A percentile compares a stretch with the other conserved stretches of the same genome.
Evolutionary conservation across 2,113 vertebrate genomes (phyloP).

Genomic region (Albula glossodonta): DNA sequence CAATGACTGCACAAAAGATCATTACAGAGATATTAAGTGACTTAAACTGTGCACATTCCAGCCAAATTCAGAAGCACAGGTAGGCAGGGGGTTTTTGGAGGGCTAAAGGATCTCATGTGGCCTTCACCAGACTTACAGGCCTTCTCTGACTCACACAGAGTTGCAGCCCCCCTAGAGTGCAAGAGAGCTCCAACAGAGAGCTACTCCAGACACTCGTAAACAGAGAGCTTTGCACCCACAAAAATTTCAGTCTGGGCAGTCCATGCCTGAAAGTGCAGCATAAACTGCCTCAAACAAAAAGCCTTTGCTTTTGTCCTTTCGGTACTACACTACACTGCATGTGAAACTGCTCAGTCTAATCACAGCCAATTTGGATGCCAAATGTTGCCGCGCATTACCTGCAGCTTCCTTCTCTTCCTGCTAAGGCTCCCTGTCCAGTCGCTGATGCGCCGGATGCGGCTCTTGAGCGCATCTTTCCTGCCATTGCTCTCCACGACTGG

Average conservation of each 20-base stretch:
- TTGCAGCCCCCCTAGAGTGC: neutral
- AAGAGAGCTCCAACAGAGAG: neutral
- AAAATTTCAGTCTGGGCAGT: neutral
- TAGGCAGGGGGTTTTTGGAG: too few relatives aligned
- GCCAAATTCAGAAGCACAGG: too few relatives aligned
- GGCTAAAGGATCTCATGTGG: too few relatives aligned
- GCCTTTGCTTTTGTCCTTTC: neutral
- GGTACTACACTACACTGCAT: neutral
- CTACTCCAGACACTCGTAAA: neutral
- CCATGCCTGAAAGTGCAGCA: neutral
- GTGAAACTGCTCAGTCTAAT: neutral
- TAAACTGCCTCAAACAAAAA: neutral
- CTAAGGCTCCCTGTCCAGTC: slow-evolving; percentile 95
- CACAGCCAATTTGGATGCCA: neutral
- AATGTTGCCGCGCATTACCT: slow-evolving; percentile 65
- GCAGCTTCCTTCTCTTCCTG: slow-evolving; percentile 87
- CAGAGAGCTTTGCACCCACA: neutral
- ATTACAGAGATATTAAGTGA: too few relatives aligned
- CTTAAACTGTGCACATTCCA: too few relatives aligned
- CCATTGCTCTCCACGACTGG: slow-evolving; percentile 59
- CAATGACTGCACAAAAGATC: neutral
- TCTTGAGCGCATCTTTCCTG: slow-evolving; percentile 87
- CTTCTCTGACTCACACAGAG: too few relatives aligned
- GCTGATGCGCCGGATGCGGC: slow-evolving; percentile 81
- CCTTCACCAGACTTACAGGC: too few relatives aligned